phyloP scores from a whole-genome alignment of 2,797 vertebrate species.

The Megaceryle alcyon region DNA sequence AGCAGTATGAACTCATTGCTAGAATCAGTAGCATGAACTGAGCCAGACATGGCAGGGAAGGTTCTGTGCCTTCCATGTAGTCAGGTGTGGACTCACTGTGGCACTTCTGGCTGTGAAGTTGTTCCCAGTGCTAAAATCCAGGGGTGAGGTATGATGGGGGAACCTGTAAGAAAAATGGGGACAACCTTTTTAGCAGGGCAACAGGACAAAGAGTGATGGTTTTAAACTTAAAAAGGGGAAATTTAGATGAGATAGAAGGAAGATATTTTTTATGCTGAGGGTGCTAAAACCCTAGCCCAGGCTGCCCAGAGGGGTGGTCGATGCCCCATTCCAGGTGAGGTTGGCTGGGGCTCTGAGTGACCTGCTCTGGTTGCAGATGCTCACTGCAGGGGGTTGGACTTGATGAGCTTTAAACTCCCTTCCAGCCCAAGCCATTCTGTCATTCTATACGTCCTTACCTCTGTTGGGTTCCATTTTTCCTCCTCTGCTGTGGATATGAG shows the following conservation, averaged over 20 bases:
- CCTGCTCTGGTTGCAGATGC: not conserved
- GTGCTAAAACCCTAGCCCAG: not conserved
- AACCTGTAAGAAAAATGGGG: not conserved
- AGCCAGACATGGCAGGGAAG: rapidly evolving
- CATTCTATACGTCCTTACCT: not conserved
- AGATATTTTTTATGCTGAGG: not conserved
- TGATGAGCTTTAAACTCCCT: not conserved
- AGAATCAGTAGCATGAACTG: not conserved
- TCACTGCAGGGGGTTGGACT: not conserved
- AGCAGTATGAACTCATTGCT: not conserved
- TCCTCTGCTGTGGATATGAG: rapidly evolving
- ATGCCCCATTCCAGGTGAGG: not conserved
- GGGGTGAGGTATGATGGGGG: too few species aligned
- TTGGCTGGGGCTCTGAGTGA: not conserved
- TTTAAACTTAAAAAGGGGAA: not conserved
- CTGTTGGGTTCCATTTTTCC: not conserved
- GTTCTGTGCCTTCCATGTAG: rapidly evolving
- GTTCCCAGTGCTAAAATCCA: not conserved
- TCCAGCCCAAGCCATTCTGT: not conserved
- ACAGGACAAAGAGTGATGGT: not conserved
- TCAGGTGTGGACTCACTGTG: rapidly evolving
- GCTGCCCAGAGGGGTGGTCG: not conserved
- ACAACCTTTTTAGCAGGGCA: not conserved
- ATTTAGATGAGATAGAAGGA: not conserved
- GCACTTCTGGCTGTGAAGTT: not conserved